These are phyloP conservation scores for Ctena decussata DNA, from an alignment of 2,888 invertebrate species.

Conservation along the genomic window DNA sequence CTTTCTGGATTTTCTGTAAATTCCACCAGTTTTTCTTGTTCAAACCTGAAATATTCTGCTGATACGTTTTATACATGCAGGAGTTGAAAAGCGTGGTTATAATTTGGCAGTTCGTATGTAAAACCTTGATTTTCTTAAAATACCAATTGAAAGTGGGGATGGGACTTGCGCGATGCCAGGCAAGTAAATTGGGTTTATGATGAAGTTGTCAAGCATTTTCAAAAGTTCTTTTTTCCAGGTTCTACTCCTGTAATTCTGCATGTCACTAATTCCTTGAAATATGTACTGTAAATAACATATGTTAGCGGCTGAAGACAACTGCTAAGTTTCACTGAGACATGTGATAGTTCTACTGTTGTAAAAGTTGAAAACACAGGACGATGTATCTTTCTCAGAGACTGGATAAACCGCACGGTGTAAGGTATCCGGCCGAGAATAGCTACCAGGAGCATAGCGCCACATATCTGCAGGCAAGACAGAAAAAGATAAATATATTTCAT, in stretches of 20 bases:
- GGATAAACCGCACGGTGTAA: conserved; percentile 17
- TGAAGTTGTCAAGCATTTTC: neutral
- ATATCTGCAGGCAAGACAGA: conserved; percentile 40
- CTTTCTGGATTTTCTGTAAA: too few relatives aligned
- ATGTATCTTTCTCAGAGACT: conserved; percentile 19
- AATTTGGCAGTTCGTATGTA: too few relatives aligned
- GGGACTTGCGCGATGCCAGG: too few relatives aligned
- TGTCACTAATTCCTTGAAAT: conserved; percentile 25
- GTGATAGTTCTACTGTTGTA: conserved; percentile 44
- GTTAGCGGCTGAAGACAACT: conserved; percentile 35
- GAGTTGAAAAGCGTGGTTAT: too few relatives aligned
- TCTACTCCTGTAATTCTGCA: conserved; percentile 8
- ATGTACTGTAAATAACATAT: conserved; percentile 30
- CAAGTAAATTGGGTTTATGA: too few relatives aligned
- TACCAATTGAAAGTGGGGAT: too few relatives aligned
- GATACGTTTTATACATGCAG: too few relatives aligned
- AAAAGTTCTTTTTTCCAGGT: conserved; percentile 18
- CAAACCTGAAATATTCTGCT: too few relatives aligned
- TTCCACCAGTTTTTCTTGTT: too few relatives aligned
- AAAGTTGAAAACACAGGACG: conserved; percentile 24
- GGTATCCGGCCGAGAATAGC: conserved; percentile 34
- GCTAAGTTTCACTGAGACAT: conserved; percentile 32
- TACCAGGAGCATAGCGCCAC: conserved; percentile 10
- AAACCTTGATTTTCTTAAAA: too few relatives aligned
- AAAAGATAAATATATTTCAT: neutral